Conservation (phyloP, 2,888 invertebrate species). For the Philereme vetulata region DNA sequence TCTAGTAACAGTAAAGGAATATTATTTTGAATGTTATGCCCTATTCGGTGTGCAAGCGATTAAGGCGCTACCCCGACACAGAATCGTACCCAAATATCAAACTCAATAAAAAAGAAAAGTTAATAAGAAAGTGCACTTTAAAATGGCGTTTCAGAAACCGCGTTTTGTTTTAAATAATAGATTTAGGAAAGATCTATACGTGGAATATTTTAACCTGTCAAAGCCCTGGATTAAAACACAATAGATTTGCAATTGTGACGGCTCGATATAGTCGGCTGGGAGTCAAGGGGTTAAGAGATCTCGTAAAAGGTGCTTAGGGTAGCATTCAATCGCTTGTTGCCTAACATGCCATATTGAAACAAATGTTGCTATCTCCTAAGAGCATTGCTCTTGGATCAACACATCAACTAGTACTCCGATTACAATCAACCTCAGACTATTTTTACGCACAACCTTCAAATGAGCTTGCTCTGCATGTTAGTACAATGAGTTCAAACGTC, state of each 20-base stretch:
- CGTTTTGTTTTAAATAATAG: no score
- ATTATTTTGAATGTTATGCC: not conserved
- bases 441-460: conserved; percentile 72
- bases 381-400: conserved; percentile 37
- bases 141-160: no score
- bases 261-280: no score
- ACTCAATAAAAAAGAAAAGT: no score
- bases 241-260: no score
- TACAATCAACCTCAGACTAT: conserved; percentile 66
- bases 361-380: conserved; percentile 72
- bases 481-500: conserved; percentile 45
- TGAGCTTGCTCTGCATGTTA: conserved; percentile 59
- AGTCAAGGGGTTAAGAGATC: no score
- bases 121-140: no score
- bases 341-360: conserved; percentile 41
- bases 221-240: no score
- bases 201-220: no score
- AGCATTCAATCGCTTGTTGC: conserved; percentile 28
- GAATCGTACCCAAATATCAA: no score
- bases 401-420: conserved; percentile 44
- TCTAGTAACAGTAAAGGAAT: no score
- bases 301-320: not conserved
- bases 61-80: not conserved
- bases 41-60: conserved; percentile 3
- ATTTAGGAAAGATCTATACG: no score